Conservation (phyloP, 2,113 vertebrate genomes). For the Alethe diademata region DNA sequence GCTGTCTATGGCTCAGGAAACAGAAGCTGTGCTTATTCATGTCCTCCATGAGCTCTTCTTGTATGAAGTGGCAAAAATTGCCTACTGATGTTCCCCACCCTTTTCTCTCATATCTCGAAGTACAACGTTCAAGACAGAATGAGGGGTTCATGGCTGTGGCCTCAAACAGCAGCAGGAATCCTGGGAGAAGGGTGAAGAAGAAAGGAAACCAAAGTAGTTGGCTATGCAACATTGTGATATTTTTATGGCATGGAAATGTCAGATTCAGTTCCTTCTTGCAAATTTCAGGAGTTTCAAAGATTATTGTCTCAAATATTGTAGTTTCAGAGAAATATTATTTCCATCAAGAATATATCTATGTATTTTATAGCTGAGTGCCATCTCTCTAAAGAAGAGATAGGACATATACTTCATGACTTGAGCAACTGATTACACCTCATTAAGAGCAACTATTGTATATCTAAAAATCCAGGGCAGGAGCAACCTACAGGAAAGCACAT, state of each 20-base stretch:
- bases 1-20: neutral
- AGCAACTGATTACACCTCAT: neutral
- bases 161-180: neutral
- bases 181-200: neutral
- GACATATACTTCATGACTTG: neutral
- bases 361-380: neutral
- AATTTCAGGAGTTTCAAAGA: neutral
- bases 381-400: neutral
- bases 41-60: neutral
- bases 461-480: neutral
- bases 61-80: neutral
- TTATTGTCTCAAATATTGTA: neutral
- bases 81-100: neutral
- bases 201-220: neutral
- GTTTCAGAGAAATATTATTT: neutral
- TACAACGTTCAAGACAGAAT: neutral
- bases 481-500: slow-evolving; percentile 1
- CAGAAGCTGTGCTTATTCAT: neutral
- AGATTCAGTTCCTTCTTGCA: neutral
- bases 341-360: neutral
- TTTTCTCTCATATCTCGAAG: neutral
- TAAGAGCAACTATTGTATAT: neutral
- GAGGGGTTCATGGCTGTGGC: neutral
- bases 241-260: neutral
- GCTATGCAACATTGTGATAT: accelerated